Evolutionary conservation across 2,888 invertebrate genomes (phyloP).

Genomic region (Mythimna ferrago): DNA sequence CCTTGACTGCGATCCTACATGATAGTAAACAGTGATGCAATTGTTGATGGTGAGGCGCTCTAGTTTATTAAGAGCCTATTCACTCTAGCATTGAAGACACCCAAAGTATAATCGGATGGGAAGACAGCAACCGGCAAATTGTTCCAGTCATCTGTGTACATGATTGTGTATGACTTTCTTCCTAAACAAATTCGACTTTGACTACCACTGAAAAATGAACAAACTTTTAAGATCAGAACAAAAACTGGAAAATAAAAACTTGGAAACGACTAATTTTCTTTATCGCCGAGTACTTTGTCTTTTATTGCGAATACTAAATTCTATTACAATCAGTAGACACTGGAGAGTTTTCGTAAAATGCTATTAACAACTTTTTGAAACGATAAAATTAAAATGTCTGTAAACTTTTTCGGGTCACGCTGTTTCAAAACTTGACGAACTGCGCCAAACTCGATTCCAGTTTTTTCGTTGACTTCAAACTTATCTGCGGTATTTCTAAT

Average conservation of each 20-base stretch:
- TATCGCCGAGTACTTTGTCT: conserved; percentile 60
- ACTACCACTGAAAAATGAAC: conserved; percentile 22
- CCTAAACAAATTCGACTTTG: conserved; percentile 25
- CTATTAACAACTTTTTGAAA: conserved; percentile 62
- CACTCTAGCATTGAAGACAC: too few relatives aligned
- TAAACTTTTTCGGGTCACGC: conserved; percentile 58
- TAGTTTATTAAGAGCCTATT: too few relatives aligned
- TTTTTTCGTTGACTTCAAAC: conserved; percentile 44
- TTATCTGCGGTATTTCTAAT: conserved; percentile 42
- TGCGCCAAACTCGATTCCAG: conserved; percentile 44
- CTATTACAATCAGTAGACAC: conserved; percentile 65
- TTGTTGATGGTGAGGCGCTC: too few relatives aligned
- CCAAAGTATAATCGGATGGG: too few relatives aligned
- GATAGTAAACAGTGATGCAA: too few relatives aligned
- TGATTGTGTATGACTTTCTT: not conserved
- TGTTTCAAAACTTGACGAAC: conserved; percentile 46
- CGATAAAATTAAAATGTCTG: conserved; percentile 65
- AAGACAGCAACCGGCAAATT: too few relatives aligned
- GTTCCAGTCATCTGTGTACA: not conserved
- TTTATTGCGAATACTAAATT: conserved; percentile 66
- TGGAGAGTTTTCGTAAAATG: conserved; percentile 56
- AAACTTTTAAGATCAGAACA: conserved; percentile 55
- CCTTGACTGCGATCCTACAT: too few relatives aligned
- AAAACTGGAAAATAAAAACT: conserved; percentile 56
- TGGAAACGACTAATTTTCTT: conserved; percentile 61